Percentiles rank a stretch among this genome's conserved stretches.
These are phyloP conservation scores for Drosophila falleni DNA, from an alignment of 2,888 invertebrate genomes.

Conservation along the genomic window DNA sequence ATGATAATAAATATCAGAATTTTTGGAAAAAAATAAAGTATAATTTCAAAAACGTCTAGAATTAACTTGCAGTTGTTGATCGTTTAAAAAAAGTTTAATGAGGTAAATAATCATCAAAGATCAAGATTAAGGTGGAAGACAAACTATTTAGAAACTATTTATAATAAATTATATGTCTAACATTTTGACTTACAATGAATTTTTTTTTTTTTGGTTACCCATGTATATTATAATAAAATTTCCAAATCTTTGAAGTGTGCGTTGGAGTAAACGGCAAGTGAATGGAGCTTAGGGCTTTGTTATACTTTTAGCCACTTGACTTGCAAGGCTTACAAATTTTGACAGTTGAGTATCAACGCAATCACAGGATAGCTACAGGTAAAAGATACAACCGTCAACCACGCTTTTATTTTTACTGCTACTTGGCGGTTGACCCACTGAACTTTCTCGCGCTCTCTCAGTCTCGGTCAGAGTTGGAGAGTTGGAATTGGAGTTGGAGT, in stretches of 20 bases:
- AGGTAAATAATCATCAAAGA: too few relatives aligned
- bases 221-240: conserved; percentile 4
- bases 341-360: conserved; percentile 43
- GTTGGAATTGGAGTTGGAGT: conserved; percentile 10
- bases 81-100: too few relatives aligned
- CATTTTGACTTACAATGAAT: too few relatives aligned
- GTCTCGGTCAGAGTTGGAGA: conserved; percentile 27
- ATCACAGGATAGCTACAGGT: conserved; percentile 41
- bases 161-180: too few relatives aligned
- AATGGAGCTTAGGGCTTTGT: conserved; percentile 32
- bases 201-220: too few relatives aligned
- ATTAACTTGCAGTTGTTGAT: too few relatives aligned
- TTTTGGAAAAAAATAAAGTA: too few relatives aligned
- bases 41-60: too few relatives aligned
- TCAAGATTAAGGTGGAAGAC: too few relatives aligned
- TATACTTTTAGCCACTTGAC: conserved; percentile 43
- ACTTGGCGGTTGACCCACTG: conserved; percentile 50
- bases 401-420: not conserved
- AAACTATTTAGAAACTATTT: too few relatives aligned
- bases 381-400: conserved; percentile 4
- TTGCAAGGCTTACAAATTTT: conserved; percentile 35
- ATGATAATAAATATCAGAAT: too few relatives aligned
- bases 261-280: conserved; percentile 35
- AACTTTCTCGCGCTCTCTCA: conserved; percentile 56
- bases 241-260: conserved; percentile 14